These are phyloP conservation scores for Larimichthys polyactis DNA, from an alignment of 2,113 vertebrate species.

Conservation along the genomic window DNA sequence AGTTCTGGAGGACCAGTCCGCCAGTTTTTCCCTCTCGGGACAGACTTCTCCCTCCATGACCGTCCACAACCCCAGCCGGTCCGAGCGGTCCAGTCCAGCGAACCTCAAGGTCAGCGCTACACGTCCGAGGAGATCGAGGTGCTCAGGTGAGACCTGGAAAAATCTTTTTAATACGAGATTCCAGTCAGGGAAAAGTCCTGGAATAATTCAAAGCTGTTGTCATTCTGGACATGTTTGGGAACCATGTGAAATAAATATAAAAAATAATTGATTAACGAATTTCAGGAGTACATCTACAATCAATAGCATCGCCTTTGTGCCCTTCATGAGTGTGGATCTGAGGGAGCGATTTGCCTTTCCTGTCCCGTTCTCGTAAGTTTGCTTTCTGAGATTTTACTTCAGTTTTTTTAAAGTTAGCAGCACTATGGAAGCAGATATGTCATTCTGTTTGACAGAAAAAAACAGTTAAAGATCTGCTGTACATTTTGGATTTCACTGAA, in stretches of 20 bases:
- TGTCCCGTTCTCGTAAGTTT: conserved; percentile 96
- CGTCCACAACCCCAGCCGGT: conserved; percentile 89
- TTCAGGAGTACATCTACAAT: conserved; percentile 95
- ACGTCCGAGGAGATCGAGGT: conserved; percentile 96
- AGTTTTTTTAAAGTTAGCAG: neutral
- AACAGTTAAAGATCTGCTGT: no score
- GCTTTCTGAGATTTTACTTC: neutral
- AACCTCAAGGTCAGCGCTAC: conserved; percentile 93
- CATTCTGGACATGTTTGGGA: no score
- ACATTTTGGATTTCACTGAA: neutral
- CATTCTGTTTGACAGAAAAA: no score
- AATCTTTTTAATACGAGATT: neutral
- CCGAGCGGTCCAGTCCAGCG: conserved; percentile 89
- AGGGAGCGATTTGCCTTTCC: conserved; percentile 97
- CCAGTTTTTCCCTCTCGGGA: conserved; percentile 91
- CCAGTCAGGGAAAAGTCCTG: accelerated
- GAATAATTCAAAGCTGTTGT: neutral
- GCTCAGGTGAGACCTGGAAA: conserved; percentile 87
- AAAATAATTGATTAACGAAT: neutral
- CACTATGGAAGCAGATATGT: neutral
- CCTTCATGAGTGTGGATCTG: conserved; percentile 98
- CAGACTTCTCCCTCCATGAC: conserved; percentile 91
- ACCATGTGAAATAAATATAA: no score
- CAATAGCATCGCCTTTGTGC: conserved; percentile 95
- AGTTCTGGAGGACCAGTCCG: conserved; percentile 78